A percentile compares a stretch with the other conserved stretches of the same genome.
phyloP scores from a whole-genome alignment of 2,113 vertebrate genomes.

The Micronycteris hirsuta region DNA sequence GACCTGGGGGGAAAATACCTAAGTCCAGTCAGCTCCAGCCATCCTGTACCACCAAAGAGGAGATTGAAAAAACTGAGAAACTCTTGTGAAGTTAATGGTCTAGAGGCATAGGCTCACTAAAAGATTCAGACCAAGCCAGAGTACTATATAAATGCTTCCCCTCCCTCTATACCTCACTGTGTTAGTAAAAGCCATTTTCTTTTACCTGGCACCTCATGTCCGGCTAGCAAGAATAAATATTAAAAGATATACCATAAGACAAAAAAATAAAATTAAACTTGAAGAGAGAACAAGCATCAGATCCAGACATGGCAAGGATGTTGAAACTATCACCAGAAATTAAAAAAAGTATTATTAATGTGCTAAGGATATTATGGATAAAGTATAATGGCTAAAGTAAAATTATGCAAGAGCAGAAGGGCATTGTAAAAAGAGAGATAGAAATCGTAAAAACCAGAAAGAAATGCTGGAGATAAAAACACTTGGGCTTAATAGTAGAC shows the following conservation, averaged over 20 bases:
- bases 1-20: too few species aligned
- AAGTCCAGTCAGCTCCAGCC: not conserved
- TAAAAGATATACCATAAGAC: not conserved
- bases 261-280: not conserved
- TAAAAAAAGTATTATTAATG: not conserved
- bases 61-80: not conserved
- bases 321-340: not conserved
- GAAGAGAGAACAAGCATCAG: not conserved
- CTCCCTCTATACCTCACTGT: not conserved
- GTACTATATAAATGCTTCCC: not conserved
- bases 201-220: not conserved
- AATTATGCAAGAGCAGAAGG: not conserved
- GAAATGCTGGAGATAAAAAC: not conserved
- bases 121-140: not conserved
- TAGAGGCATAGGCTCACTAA: not conserved
- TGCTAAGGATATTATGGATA: not conserved
- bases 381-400: not conserved
- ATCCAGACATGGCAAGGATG: not conserved
- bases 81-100: not conserved
- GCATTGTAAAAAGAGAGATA: not conserved
- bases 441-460: not conserved
- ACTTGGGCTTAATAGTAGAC: not conserved
- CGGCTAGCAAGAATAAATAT: not conserved
- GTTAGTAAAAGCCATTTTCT: not conserved
- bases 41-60: not conserved